Evolutionary conservation across 1,140 invertebrate species (phyloP), one percentile per base, ranked within the genome.

Genomic region (Limonius californicus): DNA sequence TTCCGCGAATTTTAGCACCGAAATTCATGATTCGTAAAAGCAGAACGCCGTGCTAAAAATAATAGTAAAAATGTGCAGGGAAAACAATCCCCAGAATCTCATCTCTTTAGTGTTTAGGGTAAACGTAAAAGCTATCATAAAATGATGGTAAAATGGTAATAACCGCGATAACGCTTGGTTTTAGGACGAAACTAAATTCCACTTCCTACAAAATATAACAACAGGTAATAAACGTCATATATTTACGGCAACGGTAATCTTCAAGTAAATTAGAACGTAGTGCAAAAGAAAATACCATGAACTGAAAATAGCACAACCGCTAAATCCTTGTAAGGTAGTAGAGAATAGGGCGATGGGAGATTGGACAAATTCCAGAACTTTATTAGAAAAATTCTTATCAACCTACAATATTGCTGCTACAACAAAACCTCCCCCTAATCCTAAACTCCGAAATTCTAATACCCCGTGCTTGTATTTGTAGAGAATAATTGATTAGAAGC

Each of bases 341-440:
- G 32, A 8, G 32, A 35, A 35, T 35, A n/a, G n/a, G 32, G 12
- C n/a, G 42, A 45, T 3, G 12, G 42, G 12, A 12, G 16, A 45
- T 12, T 45, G 42, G 42, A 45, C 42, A 45, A 45, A 45, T 45
- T 45, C 42, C 42, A 45, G 12, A 12, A 45, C 42, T 45, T 45
- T 45, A 45, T 45, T 45, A 45, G 42, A 45, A 45, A 45, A 45
- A 45, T 45, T 45, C 42, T 45, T 45, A 45, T 18, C 23, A 27
- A 27, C 3, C 9, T 27, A 27, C n/a, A 27, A 27, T 27, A 27
- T 27, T 27, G 23, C 9, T 9, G 23, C 23, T 27, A 4, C 3
- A 27, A 27, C 23, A 27, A 9, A 27, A 27, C 3, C 9, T 27
- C 9, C 9, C 9, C 23, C 23, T 27, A 27, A 27, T 27, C 23